Evolutionary conservation across 37 sponge, comb jelly and placozoan genomes (phyloP), one percentile per base, ranked within the genome.

Genomic region (Ephydatia muelleri): DNA sequence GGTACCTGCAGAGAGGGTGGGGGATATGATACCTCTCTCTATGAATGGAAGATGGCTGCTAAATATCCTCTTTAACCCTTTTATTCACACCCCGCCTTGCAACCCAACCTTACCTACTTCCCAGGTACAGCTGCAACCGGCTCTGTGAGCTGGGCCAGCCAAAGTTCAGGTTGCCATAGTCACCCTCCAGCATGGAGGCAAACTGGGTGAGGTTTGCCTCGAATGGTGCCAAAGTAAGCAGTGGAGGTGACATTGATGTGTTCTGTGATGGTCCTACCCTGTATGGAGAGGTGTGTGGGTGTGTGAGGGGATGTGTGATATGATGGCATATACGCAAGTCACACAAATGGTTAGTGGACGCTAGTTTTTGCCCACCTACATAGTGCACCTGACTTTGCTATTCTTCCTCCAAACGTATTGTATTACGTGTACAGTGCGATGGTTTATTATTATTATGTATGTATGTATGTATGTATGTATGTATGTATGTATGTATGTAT

Each of bases 1-100:
- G 83, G 49, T 86, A 71, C 36, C 90, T 90, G 71, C 19, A 43
- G 80, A 57, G 74, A 86, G 80, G 68, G 73, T 29, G 71, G n/a
- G 70, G 49, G 69, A 30, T 68, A 67, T 26, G 73, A 65, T 31
- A 47, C 3, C 26, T 47, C 16, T 68, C 14, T 2, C 70, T 22
- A 35, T 29, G 70, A 13, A 13, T 1, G 21, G 38, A 26, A 27
- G 13, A 6, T 36, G 3, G 3, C 6, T 36, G 75, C 36, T 36
- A 23, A 30, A 74, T 23, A 32, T 74, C 3, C 36, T 74, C 37
- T 4, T 3, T 74, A 34, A 3, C 33, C 26, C 26, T 27, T 21
- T 2, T 48, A 39, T 22, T 49, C 43, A 43, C 43, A 43, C 6
- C 3, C 43, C 43, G 6, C 3, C 43, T 6, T 43, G 43, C 43